A percentile compares a stretch with the other conserved stretches of the same genome.
Conservation (phyloP, 1,140 invertebrate species). For the Drosophila nigrodunni region DNA sequence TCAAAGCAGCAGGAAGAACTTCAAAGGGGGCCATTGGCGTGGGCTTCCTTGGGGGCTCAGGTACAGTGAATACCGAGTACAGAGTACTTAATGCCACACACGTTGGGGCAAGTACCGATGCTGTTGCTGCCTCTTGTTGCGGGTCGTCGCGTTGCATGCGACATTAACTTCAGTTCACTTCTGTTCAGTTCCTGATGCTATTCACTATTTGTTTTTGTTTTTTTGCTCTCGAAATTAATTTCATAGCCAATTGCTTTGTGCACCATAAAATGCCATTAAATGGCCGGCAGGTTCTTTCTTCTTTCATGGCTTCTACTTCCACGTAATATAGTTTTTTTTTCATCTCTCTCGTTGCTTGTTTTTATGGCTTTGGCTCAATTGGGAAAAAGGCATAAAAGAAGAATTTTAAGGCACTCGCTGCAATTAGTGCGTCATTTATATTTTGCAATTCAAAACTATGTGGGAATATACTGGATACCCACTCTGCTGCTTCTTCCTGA, state of each 20-base stretch:
- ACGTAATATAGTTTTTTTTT: constrained; percentile 27
- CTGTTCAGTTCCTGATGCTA: constrained; percentile 48
- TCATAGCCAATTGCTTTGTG: constrained; percentile 78
- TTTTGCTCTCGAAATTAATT: constrained; percentile 75
- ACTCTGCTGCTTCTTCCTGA: neutral
- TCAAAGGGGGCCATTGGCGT: constrained; percentile 38
- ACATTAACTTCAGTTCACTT: constrained; percentile 66
- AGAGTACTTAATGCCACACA: constrained; percentile 44
- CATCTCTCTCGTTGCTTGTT: constrained; percentile 11
- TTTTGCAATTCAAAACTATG: constrained; percentile 79
- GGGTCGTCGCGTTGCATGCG: constrained; percentile 65
- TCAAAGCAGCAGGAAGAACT: constrained; percentile 44
- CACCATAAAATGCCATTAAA: constrained; percentile 68
- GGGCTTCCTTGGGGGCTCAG: constrained; percentile 19
- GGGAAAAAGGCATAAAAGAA: constrained; percentile 47
- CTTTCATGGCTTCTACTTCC: constrained; percentile 14
- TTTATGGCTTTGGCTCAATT: constrained; percentile 68
- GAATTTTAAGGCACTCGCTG: constrained; percentile 53
- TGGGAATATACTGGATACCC: constrained; percentile 52
- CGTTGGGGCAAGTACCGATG: constrained; percentile 12
- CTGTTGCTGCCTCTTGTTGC: constrained; percentile 20
- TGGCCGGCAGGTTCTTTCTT: constrained; percentile 31
- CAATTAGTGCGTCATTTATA: constrained; percentile 81
- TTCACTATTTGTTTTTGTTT: neutral
- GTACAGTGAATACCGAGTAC: constrained; percentile 21